Percentiles rank a stretch among this genome's conserved stretches.
Conservation (phyloP, 2,888 invertebrate species). For the Drosophila recens region DNA sequence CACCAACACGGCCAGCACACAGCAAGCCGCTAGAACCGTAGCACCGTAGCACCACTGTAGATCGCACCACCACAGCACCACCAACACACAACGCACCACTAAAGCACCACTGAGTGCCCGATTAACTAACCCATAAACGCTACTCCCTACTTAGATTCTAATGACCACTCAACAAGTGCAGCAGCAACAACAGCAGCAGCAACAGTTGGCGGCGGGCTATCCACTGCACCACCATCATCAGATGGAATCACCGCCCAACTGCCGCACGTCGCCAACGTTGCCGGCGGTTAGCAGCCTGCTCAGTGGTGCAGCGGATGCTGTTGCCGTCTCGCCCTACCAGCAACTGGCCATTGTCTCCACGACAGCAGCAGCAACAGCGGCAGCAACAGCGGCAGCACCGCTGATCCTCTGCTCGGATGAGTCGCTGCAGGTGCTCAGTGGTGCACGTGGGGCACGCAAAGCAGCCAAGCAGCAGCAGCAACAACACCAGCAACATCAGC, state of each 20-base stretch:
- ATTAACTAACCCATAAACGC: constrained; percentile 71
- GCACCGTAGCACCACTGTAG: constrained; percentile 27
- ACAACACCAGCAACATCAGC: constrained; percentile 51
- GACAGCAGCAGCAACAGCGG: constrained; percentile 64
- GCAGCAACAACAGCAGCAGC: constrained; percentile 62
- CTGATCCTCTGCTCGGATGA: constrained; percentile 72
- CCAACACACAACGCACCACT: constrained; percentile 31
- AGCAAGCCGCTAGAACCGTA: constrained; percentile 53
- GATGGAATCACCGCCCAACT: constrained; percentile 66
- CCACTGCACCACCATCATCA: constrained; percentile 71
- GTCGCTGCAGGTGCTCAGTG: constrained; percentile 54
- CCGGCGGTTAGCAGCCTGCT: constrained; percentile 71
- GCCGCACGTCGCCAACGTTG: constrained; percentile 63
- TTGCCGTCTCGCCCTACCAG: constrained; percentile 60
- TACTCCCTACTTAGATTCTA: constrained; percentile 80
- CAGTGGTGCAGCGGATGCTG: constrained; percentile 49
- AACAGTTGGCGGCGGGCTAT: constrained; percentile 71
- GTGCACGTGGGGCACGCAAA: constrained; percentile 48
- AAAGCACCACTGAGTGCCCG: constrained; percentile 42
- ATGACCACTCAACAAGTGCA: constrained; percentile 72
- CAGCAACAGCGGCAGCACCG: constrained; percentile 63
- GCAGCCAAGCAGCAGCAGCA: constrained; percentile 57
- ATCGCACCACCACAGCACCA: constrained; percentile 45
- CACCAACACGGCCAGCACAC: constrained; percentile 86
- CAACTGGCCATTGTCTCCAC: constrained; percentile 80